Percentiles rank a stretch among this genome's conserved stretches.
phyloP scores from a whole-genome alignment of 1,140 invertebrate species.

The Dinothrombium tinctorium region DNA sequence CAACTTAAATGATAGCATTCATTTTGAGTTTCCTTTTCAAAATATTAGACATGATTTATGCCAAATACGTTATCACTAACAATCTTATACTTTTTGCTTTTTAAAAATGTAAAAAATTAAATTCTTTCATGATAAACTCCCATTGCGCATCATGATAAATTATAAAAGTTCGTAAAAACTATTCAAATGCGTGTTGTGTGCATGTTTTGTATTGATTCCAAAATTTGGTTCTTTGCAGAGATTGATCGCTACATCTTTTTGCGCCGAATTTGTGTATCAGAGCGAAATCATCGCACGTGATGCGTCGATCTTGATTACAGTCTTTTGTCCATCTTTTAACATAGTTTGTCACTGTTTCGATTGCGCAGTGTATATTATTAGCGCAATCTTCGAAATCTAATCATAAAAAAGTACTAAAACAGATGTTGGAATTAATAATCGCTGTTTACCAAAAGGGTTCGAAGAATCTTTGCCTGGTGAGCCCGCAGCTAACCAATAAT shows the following conservation, averaged over 20 bases:
- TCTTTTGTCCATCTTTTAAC: constrained; percentile 54
- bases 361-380: constrained; percentile 45
- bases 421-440: not conserved
- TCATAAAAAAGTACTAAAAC: not conserved
- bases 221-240: too few species aligned
- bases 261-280: constrained; percentile 35
- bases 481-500: constrained; percentile 4
- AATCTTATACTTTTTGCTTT: too few species aligned
- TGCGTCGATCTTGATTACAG: constrained; percentile 44
- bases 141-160: too few species aligned
- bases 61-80: too few species aligned
- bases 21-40: too few species aligned
- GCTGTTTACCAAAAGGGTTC: not conserved
- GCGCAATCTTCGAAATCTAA: constrained; percentile 44
- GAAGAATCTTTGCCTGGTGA: not conserved
- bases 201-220: too few species aligned
- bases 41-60: too few species aligned
- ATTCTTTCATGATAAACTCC: too few species aligned
- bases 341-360: constrained; percentile 42
- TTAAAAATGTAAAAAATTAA: too few species aligned
- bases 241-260: constrained; percentile 7
- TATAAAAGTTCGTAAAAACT: too few species aligned
- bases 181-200: too few species aligned
- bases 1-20: too few species aligned
- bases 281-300: constrained; percentile 58